Base-by-base conservation (phyloP, 2,113 vertebrate genomes). In the Albula goreensis region DNA sequence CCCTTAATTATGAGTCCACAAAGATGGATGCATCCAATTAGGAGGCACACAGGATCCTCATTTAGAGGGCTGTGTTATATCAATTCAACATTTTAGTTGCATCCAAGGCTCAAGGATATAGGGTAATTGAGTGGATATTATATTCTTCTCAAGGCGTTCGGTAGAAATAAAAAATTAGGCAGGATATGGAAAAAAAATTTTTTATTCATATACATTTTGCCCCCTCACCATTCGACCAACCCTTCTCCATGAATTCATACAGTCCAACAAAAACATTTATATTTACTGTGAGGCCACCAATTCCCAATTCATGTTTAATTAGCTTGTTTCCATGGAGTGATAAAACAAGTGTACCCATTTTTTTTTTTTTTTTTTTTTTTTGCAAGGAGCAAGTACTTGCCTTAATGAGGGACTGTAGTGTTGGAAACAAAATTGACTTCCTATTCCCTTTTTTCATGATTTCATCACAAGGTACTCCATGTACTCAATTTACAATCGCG, bases 1-100 rank as follows among this genome's bases (percentile, higher is more conserved):
- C 80, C 77, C 77, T 78, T 80, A 56, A 50, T 89, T 88, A 81
- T 60, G 8, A 79, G 60, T 70, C 79, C 50, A 15, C 60, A 63
- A 51, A 80, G 79, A 88, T 85, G 70, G 60, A 90, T 89, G 86
- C 78, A 89, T 66, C 87, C 90, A 92, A 93, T 94, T 93, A 93
- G 89, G 90, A 87, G 52, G 87, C 85, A 89, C 82, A 82, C n/a
- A 22, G 84, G 87, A 81, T 74, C 70, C 70, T 87, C 83, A 78
- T 85, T 57, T 82, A 50, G 88, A 84, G 85, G 57, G 63, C 63
- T 83, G 82, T 83, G 52, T 79, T 51, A 63, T 89, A 89, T 90
- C 63, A 86, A 88, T 91, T 92, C 88, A 90, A 91, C 91, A 89
- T 87, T 87, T 87, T 83, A 66, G 31, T 84, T 83, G 81, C 83